phyloP scores from a whole-genome alignment of 2,797 vertebrate genomes.

The Lepilemur ruficaudatus region DNA sequence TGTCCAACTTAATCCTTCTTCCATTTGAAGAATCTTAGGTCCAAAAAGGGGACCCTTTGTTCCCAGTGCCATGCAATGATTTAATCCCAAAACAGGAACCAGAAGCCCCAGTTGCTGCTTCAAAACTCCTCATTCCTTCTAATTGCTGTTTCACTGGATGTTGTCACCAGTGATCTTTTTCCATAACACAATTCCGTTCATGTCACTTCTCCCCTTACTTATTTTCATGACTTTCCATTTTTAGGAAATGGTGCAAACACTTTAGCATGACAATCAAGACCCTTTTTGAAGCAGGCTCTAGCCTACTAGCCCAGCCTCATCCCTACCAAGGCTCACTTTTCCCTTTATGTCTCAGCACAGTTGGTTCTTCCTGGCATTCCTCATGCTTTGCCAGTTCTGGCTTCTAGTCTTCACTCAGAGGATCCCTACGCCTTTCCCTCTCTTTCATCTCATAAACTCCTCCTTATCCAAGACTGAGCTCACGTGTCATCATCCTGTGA shows the following conservation, averaged over 20 bases:
- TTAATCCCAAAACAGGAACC: neutral
- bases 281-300: neutral
- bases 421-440: neutral
- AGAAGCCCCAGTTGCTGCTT: neutral
- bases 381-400: neutral
- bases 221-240: neutral
- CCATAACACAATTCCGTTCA: neutral
- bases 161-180: neutral
- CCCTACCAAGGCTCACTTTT: neutral
- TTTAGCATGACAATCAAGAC: neutral
- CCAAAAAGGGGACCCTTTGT: neutral
- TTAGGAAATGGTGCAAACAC: neutral
- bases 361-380: neutral
- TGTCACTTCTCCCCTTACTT: neutral
- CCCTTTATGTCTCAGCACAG: neutral
- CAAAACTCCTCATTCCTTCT: neutral
- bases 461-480: neutral
- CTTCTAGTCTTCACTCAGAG: neutral
- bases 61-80: neutral
- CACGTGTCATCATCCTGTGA: neutral
- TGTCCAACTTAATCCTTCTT: neutral
- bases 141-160: neutral
- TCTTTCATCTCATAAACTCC: neutral
- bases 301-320: neutral
- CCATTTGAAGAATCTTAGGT: neutral